Evolutionary conservation across 2,888 invertebrate species (phyloP).

Genomic region (Eretmocerus hayati): DNA sequence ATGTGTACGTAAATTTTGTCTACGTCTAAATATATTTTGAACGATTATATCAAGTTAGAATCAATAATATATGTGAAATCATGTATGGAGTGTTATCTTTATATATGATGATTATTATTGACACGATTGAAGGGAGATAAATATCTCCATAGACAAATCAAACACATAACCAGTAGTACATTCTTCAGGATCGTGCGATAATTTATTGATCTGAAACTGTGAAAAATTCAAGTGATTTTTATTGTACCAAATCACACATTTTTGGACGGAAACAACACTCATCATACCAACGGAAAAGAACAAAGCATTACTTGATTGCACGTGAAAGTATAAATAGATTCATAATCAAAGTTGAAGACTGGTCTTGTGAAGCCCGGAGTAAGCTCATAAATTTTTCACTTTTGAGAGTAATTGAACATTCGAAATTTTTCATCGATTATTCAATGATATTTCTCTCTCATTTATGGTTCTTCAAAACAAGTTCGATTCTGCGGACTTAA

Average conservation of each 20-base stretch:
- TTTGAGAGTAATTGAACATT: slow-evolving; percentile 8
- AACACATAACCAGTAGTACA: slow-evolving; percentile 1
- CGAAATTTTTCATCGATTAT: slow-evolving; percentile 19
- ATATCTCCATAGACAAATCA: slow-evolving; percentile 10
- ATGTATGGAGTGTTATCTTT: background rate
- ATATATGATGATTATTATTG: slow-evolving; percentile 6
- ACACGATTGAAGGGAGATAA: background rate
- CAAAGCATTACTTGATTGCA: slow-evolving; percentile 24
- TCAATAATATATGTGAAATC: slow-evolving; percentile 1
- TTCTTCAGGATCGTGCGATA: background rate
- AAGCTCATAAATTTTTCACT: too few relatives aligned
- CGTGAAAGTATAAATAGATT: too few relatives aligned
- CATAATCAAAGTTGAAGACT: slow-evolving; percentile 25
- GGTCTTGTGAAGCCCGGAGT: too few relatives aligned
- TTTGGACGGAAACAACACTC: too few relatives aligned
- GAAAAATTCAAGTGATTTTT: slow-evolving; percentile 6
- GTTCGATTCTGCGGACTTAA: slow-evolving; percentile 22
- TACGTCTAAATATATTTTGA: slow-evolving; percentile 8
- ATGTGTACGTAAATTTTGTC: background rate
- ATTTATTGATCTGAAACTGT: background rate
- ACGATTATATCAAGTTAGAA: slow-evolving; percentile 8
- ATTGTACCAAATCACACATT: slow-evolving; percentile 21
- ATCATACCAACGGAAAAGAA: too few relatives aligned
- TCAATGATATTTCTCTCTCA: slow-evolving; percentile 13
- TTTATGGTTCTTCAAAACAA: slow-evolving; percentile 16